phyloP scores from a whole-genome alignment of 1,140 invertebrate genomes.

The Acromyrmex charruanus region DNA sequence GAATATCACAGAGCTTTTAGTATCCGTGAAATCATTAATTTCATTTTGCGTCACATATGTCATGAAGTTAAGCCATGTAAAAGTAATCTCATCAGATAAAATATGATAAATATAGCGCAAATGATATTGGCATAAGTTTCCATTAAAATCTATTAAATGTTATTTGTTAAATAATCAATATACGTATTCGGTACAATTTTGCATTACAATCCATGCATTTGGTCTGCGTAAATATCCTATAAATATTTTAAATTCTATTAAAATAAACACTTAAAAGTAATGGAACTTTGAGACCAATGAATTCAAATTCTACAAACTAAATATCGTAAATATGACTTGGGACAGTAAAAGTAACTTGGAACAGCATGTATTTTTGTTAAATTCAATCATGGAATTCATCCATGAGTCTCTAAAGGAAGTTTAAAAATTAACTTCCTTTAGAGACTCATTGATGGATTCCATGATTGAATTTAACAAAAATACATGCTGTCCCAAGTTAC shows the following conservation, averaged over 20 bases:
- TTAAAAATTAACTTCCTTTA: no score
- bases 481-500: no score
- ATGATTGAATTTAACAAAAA: no score
- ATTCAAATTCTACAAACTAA: neutral
- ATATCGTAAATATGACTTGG: neutral
- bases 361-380: no score
- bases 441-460: no score
- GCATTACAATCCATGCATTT: neutral
- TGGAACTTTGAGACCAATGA: neutral
- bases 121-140: neutral
- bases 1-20: conserved; percentile 22
- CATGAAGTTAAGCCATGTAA: neutral
- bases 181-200: neutral
- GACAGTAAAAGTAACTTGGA: no score
- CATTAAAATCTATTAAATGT: neutral
- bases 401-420: no score
- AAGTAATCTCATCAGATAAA: neutral
- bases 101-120: neutral
- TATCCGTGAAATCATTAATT: conserved; percentile 18
- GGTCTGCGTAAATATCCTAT: neutral
- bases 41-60: neutral
- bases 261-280: neutral
- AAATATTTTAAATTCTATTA: neutral
- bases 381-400: no score
- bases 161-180: neutral